Evolutionary conservation across 2,113 vertebrate species (phyloP).

Genomic region (Hepsetus odoe): DNA sequence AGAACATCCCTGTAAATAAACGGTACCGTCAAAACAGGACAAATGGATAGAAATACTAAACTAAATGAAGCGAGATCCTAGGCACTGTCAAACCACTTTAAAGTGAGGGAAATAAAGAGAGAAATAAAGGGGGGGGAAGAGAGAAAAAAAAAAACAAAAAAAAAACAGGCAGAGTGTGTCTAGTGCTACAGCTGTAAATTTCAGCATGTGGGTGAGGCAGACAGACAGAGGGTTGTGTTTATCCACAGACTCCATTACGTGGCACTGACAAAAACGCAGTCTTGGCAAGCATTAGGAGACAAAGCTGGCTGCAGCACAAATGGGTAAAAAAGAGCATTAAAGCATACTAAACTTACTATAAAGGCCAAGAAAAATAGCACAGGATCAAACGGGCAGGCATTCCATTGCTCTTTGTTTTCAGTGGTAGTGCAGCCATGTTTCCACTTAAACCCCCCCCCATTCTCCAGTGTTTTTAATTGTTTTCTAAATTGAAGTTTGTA

Average conservation of each 20-base stretch:
- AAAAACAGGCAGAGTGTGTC: not conserved
- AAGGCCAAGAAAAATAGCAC: not conserved
- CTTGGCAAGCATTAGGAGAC: not conserved
- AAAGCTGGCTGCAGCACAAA: not conserved
- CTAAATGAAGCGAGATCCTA: not conserved
- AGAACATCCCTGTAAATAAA: slow-evolving; percentile 85
- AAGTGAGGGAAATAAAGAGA: not conserved
- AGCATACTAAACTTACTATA: not conserved
- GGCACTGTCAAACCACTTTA: not conserved
- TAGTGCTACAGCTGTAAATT: not conserved
- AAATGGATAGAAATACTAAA: not conserved
- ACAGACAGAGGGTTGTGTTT: slow-evolving; percentile 36
- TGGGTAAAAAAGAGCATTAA: slow-evolving; percentile 2
- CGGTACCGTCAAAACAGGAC: not conserved
- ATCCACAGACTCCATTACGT: slow-evolving; percentile 33
- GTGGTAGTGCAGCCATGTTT: slow-evolving; percentile 6
- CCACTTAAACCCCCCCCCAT: not conserved
- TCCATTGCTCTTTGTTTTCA: slow-evolving; percentile 7
- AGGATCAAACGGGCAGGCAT: not conserved
- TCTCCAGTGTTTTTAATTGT: not conserved
- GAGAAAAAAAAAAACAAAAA: slow-evolving; percentile 9
- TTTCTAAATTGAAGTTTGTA: slow-evolving; percentile 10
- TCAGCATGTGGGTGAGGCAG: slow-evolving; percentile 27
- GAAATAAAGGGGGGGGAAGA: not conserved
- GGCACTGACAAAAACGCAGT: slow-evolving; percentile 12